phyloP scores from a whole-genome alignment of 2,888 invertebrate species.

The Euphydryas editha region DNA sequence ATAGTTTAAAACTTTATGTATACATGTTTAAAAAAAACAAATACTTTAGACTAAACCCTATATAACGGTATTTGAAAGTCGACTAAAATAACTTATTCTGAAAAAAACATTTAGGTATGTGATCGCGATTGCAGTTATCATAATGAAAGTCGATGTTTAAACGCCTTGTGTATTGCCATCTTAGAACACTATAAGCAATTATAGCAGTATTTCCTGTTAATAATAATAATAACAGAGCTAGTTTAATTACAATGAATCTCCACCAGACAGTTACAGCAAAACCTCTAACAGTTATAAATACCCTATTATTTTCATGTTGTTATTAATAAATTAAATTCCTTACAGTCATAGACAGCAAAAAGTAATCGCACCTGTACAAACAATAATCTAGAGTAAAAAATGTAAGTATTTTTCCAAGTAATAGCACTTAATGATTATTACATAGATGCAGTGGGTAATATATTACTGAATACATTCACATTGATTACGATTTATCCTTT shows the following conservation, averaged over 20 bases:
- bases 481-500: not conserved
- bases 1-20: too few species aligned
- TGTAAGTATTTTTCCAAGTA: conserved; percentile 53
- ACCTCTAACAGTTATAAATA: conserved; percentile 13
- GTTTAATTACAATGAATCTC: conserved; percentile 9
- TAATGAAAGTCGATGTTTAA: not conserved
- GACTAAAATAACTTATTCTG: too few species aligned
- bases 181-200: conserved; percentile 10
- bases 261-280: conserved; percentile 17
- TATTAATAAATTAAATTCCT: conserved; percentile 56
- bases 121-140: not conserved
- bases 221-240: not conserved
- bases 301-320: conserved; percentile 27
- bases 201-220: conserved; percentile 3
- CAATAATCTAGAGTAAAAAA: conserved; percentile 58
- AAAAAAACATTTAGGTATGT: not conserved
- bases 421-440: conserved; percentile 1
- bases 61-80: too few species aligned
- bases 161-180: conserved; percentile 14
- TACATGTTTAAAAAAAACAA: too few species aligned
- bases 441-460: not conserved
- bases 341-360: conserved; percentile 59
- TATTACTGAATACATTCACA: not conserved
- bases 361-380: conserved; percentile 55
- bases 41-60: too few species aligned